These are phyloP conservation scores for Meloidogyne chitwoodi DNA, from an alignment of 1,140 invertebrate genomes.

Conservation along the genomic window DNA sequence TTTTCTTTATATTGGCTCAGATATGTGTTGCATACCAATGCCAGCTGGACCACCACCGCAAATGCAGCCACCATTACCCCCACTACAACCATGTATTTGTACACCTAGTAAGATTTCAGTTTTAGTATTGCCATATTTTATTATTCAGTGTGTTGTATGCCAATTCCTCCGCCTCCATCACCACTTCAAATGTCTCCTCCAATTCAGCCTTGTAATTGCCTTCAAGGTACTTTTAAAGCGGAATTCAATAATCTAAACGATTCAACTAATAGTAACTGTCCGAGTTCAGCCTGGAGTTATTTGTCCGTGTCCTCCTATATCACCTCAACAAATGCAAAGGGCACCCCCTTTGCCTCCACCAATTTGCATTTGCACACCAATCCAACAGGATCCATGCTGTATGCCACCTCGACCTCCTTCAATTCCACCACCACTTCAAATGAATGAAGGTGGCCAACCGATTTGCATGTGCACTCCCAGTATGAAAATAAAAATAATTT, in stretches of 20 bases:
- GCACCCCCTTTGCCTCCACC: conserved; percentile 12
- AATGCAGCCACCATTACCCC: not conserved
- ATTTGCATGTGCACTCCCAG: conserved; percentile 8
- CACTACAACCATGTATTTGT: conserved; percentile 1
- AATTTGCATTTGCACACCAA: conserved; percentile 32
- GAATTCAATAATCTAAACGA: too few relatives aligned
- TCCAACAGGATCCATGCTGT: conserved; percentile 8
- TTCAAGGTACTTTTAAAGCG: too few relatives aligned
- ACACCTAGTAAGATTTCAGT: not conserved
- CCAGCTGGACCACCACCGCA: conserved; percentile 6
- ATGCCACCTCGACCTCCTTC: not conserved
- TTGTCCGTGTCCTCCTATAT: conserved; percentile 5
- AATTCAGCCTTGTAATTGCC: conserved; percentile 8
- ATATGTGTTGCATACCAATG: conserved; percentile 9
- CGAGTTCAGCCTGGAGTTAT: conserved; percentile 4
- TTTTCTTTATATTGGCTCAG: not conserved
- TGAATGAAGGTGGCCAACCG: not conserved
- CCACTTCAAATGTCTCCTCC: conserved; percentile 1
- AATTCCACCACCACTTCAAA: not conserved
- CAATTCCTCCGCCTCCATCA: not conserved
- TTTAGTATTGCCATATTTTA: not conserved
- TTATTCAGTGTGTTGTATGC: conserved; percentile 19
- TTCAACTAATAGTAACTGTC: conserved; percentile 7
- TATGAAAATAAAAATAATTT: not conserved
- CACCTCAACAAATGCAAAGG: conserved; percentile 16